Evolutionary conservation across 2,888 invertebrate genomes (phyloP).

Genomic region (Heterodera filipjevi): DNA sequence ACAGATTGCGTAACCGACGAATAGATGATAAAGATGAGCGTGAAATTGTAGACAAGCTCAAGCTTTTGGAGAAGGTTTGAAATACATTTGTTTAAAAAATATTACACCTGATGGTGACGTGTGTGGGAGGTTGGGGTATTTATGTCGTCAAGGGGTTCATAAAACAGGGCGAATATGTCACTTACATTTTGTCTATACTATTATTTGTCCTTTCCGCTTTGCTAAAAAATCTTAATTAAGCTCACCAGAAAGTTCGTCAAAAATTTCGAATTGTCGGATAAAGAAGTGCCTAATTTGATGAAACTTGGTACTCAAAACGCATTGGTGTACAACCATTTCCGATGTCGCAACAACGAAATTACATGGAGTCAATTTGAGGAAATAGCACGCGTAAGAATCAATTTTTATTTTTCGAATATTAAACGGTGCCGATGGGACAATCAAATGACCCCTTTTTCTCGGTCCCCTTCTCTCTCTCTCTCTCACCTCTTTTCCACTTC

Average conservation of each 20-base stretch:
- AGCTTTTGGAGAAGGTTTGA: background rate
- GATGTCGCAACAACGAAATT: background rate
- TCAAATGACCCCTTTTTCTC: background rate
- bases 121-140: no score
- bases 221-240: background rate
- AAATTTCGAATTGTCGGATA: background rate
- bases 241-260: slow-evolving; percentile 13
- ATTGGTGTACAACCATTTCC: background rate
- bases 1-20: background rate
- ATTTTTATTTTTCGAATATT: background rate
- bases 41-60: background rate
- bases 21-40: background rate
- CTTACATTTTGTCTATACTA: no score
- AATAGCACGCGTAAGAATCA: slow-evolving; percentile 12
- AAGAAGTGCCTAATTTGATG: slow-evolving; percentile 23
- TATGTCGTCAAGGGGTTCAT: no score
- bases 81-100: background rate
- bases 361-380: slow-evolving; percentile 24
- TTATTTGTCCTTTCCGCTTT: background rate
- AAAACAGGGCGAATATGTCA: no score
- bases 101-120: no score
- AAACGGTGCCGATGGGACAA: no score
- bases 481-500: no score
- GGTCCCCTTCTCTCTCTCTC: no score
- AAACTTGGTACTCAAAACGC: slow-evolving; percentile 5